Conservation (phyloP, 2,888 invertebrate genomes). For the Noctua fimbriata region DNA sequence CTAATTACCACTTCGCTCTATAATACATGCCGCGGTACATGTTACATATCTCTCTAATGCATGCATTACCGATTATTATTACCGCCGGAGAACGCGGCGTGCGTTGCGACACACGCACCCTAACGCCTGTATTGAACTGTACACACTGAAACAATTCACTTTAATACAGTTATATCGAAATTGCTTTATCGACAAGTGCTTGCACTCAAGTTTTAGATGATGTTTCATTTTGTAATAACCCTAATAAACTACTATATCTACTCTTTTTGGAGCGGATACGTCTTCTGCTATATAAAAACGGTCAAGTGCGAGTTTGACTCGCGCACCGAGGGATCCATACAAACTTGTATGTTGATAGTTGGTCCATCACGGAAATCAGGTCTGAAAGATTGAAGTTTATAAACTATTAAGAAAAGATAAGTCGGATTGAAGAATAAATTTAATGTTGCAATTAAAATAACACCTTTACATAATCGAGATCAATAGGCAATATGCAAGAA, state of each 20-base stretch:
- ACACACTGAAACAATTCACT: not conserved
- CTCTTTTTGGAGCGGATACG: no score
- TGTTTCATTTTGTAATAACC: not conserved
- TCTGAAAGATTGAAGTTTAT: not conserved
- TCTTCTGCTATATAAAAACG: not conserved
- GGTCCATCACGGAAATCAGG: not conserved
- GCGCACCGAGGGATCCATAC: not conserved
- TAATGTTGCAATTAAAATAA: not conserved
- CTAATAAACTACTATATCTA: not conserved
- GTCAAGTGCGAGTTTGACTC: not conserved
- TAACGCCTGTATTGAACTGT: not conserved
- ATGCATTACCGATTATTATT: slow-evolving; percentile 19
- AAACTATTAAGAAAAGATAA: not conserved
- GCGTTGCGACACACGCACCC: slow-evolving; percentile 19
- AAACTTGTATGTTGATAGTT: not conserved
- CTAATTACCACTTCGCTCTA: slow-evolving; percentile 39
- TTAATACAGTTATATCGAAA: no score
- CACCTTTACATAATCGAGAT: not conserved
- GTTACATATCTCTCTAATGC: slow-evolving; percentile 28
- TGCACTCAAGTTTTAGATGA: not conserved
- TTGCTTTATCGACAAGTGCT: not conserved
- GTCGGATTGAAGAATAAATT: not conserved
- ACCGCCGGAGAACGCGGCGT: slow-evolving; percentile 4
- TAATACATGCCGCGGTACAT: slow-evolving; percentile 14
- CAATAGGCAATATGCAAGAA: not conserved